Evolutionary conservation across 2,797 vertebrate species (phyloP), one percentile per base, ranked within the genome.

Genomic region (Girardinus metallicus): DNA sequence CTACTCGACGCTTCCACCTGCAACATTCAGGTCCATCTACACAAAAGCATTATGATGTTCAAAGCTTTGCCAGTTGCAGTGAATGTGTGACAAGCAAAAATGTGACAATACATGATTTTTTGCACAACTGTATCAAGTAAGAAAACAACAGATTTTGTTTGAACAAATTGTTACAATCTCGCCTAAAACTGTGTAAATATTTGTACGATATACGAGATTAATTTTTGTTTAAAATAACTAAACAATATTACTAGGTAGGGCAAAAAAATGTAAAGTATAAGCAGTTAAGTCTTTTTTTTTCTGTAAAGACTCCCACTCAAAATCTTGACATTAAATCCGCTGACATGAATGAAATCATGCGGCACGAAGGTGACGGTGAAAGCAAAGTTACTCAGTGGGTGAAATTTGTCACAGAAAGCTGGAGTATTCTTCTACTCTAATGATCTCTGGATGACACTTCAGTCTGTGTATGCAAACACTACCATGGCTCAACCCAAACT

Each of bases 401-500:
- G n/a, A 71, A 85, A 81, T 74, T 72, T 73, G 51, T 47, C 49
- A 71, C 36, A 43, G 75, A 60, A 80, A 84, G 68, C 68, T 31
- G 60, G 83, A 84, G 73, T 84, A 76, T 74, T 73, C 68, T 70
- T 70, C n/a, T 13, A 74, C 75, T 76, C 46, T 79, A 85, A 86
- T 71, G 80, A 79, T 87, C 75, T 88, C 84, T 84, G 73, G 78
- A 91, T 87, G 91, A 90, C 79, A 85, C 79, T 80, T 64, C 11
- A 80, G 80, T 83, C 84, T 85, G 75, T 85, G 75, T 89, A 82
- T 78, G 84, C 84, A 89, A 93, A 90, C 88, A 88, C 72, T 78
- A 89, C 77, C 80, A 43, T 90, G 84, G 85, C 80, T 85, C 81
- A 88, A 84, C 82, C 81, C 81, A 88, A 88, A 88, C 88, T 85